Evolutionary conservation across 2,888 invertebrate species (phyloP).

Genomic region (Kryphioiulus occultus): DNA sequence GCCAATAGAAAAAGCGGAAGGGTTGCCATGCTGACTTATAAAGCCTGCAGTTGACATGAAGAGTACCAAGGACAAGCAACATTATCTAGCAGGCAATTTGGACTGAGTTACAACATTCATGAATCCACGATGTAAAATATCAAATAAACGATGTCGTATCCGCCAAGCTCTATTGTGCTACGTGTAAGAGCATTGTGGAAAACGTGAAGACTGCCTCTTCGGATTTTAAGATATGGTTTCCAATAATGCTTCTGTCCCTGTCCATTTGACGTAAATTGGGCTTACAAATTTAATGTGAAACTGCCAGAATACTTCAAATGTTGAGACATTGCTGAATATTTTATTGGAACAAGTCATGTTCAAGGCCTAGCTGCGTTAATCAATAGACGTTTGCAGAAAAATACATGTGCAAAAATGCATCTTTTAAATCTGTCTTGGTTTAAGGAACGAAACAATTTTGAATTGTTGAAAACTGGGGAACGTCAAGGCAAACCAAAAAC

Average conservation of each 20-base stretch:
- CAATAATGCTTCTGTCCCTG: background rate
- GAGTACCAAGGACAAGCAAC: background rate
- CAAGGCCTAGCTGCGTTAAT: no score
- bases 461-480: no score
- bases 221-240: background rate
- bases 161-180: background rate
- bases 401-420: no score
- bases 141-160: background rate
- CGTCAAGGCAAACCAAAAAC: no score
- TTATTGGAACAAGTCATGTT: no score
- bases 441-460: no score
- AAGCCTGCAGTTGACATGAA: background rate
- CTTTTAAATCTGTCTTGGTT: no score
- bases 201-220: background rate
- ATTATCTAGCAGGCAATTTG: background rate
- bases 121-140: background rate
- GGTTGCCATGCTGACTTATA: background rate
- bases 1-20: background rate
- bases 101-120: background rate
- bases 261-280: background rate
- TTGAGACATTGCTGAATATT: no score
- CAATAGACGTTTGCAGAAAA: no score
- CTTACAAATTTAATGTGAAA: no score
- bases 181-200: background rate
- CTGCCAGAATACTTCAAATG: background rate